Base-by-base conservation (phyloP, 2,113 vertebrate genomes). In the Myotis yumanensis region DNA sequence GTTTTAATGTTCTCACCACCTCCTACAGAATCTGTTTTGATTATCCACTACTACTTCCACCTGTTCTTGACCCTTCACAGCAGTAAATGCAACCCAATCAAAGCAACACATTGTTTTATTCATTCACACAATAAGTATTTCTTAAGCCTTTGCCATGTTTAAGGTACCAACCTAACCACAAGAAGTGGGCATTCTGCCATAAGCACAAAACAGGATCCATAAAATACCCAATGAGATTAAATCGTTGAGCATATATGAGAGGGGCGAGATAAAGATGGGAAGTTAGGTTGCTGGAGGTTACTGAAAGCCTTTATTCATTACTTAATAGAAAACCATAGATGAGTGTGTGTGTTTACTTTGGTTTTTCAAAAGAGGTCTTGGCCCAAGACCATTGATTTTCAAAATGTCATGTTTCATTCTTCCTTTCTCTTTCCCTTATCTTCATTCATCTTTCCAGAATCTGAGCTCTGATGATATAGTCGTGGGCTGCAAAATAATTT, bases 401-500 rank as follows among this genome's bases (percentile, higher is more conserved):
- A 77, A 30, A 88, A 77, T 66, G 40, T 66, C 8, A 17, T 90
- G 4, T 69, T 82, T 46, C 84, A 18, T 66, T 83, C 43, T 96
- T 66, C 22, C 68, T 92, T n/a, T 71, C n/a, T 91, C 43, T n/a
- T 93, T 25, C n/a, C 35, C 30, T 64, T 72, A 0, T 72, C 52
- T 35, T 68, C 25, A 51, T 82, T 79, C 11, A 73, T 93, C 86
- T 90, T 93, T 52, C 66, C 93, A 77, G 43, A 66, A 89, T 28
- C 71, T 86, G 84, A 94, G 46, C 40, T 94, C 57, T 54, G n/a
- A 25, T 52, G 17, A 52, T 59, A 40, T 7, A 30, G 4, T 43
- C 28, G 64, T 75, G 32, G 84, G 25, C 59, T 77, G 73, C 52
- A 94, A 90, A 84, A 90, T 93, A 66, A 86, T 43, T 73, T 90